These are phyloP conservation scores for Pagrus major DNA, from an alignment of 2,113 vertebrate species.

Conservation along the genomic window DNA sequence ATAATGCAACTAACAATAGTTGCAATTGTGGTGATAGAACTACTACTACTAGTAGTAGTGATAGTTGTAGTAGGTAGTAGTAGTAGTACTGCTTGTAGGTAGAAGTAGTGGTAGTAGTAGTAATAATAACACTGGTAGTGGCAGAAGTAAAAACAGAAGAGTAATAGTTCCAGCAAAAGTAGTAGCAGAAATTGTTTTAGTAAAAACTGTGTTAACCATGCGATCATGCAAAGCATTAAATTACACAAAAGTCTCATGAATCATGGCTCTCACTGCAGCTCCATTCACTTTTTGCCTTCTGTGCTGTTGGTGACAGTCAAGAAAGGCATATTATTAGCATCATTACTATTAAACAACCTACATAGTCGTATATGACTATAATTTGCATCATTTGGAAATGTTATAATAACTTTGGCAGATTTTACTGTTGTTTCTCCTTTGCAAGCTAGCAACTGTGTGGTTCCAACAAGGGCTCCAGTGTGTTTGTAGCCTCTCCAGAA, in stretches of 20 bases:
- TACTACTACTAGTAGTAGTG: too few relatives aligned
- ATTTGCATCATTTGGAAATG: too few relatives aligned
- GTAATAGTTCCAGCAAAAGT: not conserved
- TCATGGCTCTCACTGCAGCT: not conserved
- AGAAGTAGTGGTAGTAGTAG: not conserved
- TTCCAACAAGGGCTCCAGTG: too few relatives aligned
- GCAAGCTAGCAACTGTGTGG: too few relatives aligned
- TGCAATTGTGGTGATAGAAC: too few relatives aligned
- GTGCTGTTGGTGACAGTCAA: not conserved
- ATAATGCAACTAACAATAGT: too few relatives aligned
- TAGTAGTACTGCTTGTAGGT: too few relatives aligned
- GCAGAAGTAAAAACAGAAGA: not conserved
- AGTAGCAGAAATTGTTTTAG: not conserved
- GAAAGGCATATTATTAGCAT: not conserved
- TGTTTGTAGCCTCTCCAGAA: too few relatives aligned
- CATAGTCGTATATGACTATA: too few relatives aligned
- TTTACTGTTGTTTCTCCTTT: too few relatives aligned
- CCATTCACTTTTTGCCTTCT: not conserved
- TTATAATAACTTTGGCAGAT: too few relatives aligned
- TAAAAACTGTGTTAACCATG: not conserved
- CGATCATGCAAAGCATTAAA: not conserved
- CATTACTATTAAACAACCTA: conserved; percentile 13
- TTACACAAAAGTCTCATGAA: not conserved
- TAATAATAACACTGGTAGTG: not conserved
- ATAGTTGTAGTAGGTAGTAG: too few relatives aligned